Evolutionary conservation across 2,113 vertebrate genomes (phyloP), one percentile per base, ranked within the genome.

Genomic region (Eptesicus fuscus): DNA sequence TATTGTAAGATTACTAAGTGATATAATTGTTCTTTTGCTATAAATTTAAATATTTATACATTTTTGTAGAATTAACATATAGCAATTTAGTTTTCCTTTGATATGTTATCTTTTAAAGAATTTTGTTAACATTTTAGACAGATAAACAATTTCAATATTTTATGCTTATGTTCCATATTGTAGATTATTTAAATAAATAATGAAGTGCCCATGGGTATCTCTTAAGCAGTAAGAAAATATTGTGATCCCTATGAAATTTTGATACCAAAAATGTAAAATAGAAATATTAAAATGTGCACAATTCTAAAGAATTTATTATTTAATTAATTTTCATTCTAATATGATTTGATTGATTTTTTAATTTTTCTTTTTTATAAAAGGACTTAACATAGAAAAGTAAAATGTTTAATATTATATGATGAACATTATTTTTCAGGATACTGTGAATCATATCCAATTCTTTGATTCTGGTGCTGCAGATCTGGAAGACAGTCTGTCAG

Each of bases 31-130:
- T 98, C 97, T 96, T 97, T 96, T 97, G 95, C 94, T 98, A 97
- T 97, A 98, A 98, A 97, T 96, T 97, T 84, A 95, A 97, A 96
- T 97, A 98, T 99, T 99, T 99, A 98, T 99, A 99, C 95, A 97
- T 98, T 98, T 98, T 98, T 99, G 96, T 98, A 98, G 98, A 97
- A 98, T 98, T 97, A 97, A 98, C 98, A 97, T 97, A 97, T 87
- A 91, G 87, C 69, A 96, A 94, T 97, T 98, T 98, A 98, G 95
- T 98, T 98, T 98, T 98, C 77, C 83, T 96, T 94, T 97, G 76
- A 93, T 35, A 9, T 86, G 70, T 89, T 88, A 92, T 97, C 76
- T 78, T 96, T 96, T 92, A 9, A 90, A 95, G 79, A 76, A 63
- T 71, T 53, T 69, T 79, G 44, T 87, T 94, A 94, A 35, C 20